These are phyloP conservation scores for Gavialis gangeticus DNA, from an alignment of 2,113 vertebrate genomes.

Conservation along the genomic window DNA sequence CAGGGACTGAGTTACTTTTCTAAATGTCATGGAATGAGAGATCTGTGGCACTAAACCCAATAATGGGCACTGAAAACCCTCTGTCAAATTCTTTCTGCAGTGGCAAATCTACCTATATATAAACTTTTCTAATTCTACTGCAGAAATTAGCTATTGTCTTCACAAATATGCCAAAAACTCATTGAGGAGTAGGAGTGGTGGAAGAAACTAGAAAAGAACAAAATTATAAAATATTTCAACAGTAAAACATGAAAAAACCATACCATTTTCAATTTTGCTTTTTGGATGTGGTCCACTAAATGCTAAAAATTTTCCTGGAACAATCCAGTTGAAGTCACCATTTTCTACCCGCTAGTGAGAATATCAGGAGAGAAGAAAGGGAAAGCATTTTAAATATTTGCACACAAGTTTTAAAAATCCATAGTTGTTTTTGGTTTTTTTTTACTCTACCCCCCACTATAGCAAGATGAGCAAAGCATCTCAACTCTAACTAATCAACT, in stretches of 20 bases:
- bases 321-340: slow-evolving; percentile 98
- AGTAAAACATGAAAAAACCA: slow-evolving; percentile 36
- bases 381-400: slow-evolving; percentile 48
- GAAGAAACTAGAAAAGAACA: background rate
- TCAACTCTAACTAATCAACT: background rate
- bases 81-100: background rate
- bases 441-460: background rate
- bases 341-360: slow-evolving; percentile 93
- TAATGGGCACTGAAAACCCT: fast-evolving
- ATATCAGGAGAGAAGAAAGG: slow-evolving; percentile 52
- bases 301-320: slow-evolving; percentile 94
- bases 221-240: background rate
- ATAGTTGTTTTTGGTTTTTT: background rate
- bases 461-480: background rate
- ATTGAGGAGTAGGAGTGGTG: background rate
- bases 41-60: background rate
- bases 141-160: background rate
- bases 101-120: background rate
- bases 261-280: slow-evolving; percentile 97
- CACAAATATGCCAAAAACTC: background rate
- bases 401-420: background rate
- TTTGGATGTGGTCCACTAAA: slow-evolving; percentile 98
- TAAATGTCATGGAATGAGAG: background rate
- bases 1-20: background rate
- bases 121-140: background rate